phyloP scores from a whole-genome alignment of 2,888 invertebrate genomes.

The Cantharis rufa region DNA sequence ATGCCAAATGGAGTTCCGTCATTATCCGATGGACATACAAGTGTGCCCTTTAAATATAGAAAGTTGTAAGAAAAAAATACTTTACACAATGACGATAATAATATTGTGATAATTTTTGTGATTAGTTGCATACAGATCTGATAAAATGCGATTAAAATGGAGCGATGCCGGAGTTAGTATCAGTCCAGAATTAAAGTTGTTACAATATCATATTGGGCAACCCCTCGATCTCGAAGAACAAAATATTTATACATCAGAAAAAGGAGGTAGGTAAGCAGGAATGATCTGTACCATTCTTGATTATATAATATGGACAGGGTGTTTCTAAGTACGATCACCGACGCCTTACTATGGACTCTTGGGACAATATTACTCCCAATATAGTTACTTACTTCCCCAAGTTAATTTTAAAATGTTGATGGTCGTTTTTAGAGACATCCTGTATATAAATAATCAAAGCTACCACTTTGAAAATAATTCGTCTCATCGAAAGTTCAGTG shows the following conservation, averaged over 20 bases:
- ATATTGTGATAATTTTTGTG: constrained; percentile 20
- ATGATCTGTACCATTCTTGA: too few species aligned
- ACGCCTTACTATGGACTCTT: too few species aligned
- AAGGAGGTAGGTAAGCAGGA: constrained; percentile 62
- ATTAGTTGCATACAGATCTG: constrained; percentile 78
- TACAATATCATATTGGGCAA: constrained; percentile 79
- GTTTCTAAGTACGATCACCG: too few species aligned
- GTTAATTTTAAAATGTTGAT: too few species aligned
- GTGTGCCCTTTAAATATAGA: constrained; percentile 82
- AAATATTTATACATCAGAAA: constrained; percentile 75
- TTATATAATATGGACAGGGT: too few species aligned
- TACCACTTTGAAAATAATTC: too few species aligned
- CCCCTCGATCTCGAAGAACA: constrained; percentile 73
- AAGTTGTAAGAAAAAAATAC: constrained; percentile 72
- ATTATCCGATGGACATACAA: constrained; percentile 86
- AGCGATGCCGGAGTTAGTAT: constrained; percentile 74
- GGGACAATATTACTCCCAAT: too few species aligned
- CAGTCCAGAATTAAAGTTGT: constrained; percentile 76
- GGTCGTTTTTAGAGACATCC: too few species aligned
- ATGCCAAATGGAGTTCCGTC: constrained; percentile 85
- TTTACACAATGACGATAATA: neutral
- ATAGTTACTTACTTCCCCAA: too few species aligned
- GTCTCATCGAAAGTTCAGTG: too few species aligned
- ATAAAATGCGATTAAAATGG: constrained; percentile 77
- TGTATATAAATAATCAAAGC: too few species aligned